phyloP scores from a whole-genome alignment of 2,113 vertebrate genomes.

The Vidua macroura region DNA sequence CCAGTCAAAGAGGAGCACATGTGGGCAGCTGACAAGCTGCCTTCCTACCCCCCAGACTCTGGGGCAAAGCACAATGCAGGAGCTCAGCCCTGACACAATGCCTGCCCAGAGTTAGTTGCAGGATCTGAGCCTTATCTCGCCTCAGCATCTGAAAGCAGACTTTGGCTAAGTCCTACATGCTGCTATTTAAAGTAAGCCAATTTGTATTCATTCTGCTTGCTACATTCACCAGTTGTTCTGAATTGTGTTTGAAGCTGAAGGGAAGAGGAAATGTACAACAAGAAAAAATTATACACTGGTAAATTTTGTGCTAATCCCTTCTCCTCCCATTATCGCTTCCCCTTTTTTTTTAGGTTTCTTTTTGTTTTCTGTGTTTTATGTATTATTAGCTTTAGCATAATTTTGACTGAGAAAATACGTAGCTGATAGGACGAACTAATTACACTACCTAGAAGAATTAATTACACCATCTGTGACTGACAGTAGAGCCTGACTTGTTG shows the following conservation, averaged over 20 bases:
- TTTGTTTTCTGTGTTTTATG: conserved; percentile 62
- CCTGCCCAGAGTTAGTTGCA: neutral
- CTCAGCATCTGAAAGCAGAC: conserved; percentile 62
- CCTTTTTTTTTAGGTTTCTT: neutral
- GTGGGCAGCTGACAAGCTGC: accelerated
- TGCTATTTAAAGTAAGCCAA: conserved; percentile 70
- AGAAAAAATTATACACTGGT: conserved; percentile 64
- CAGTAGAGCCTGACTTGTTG: conserved; percentile 54
- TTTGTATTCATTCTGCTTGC: conserved; percentile 68
- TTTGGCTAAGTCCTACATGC: conserved; percentile 62
- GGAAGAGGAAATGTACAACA: conserved; percentile 61
- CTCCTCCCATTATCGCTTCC: conserved; percentile 55
- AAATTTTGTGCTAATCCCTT: conserved; percentile 63
- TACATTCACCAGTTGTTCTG: conserved; percentile 68
- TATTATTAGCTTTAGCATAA: conserved; percentile 71
- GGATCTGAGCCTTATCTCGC: conserved; percentile 23
- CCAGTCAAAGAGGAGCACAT: neutral
- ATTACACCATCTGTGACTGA: conserved; percentile 74
- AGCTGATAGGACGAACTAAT: conserved; percentile 65
- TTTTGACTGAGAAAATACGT: conserved; percentile 69
- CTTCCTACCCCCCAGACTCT: neutral
- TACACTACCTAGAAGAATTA: conserved; percentile 72
- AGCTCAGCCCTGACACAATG: neutral
- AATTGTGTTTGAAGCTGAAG: conserved; percentile 63
- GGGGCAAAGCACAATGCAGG: accelerated